Base-by-base conservation (phyloP, 1,140 invertebrate genomes). In the Sitophilus oryzae region DNA sequence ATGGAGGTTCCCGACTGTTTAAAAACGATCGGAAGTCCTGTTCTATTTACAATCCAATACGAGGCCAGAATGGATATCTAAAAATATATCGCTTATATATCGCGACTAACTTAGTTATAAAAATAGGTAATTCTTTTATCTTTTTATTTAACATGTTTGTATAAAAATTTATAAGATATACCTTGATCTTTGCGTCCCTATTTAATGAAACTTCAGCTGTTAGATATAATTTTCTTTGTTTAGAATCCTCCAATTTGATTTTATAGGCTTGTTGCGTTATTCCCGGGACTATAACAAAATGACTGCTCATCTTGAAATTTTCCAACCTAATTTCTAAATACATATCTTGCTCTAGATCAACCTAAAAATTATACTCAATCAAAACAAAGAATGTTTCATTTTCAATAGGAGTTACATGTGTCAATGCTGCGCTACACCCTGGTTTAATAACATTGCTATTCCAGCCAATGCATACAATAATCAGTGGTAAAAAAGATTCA, bases 31-130 rank as follows among this genome's bases (percentile, higher is more conserved):
- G 95, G 93, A 34, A 98, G 76, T 0, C 94, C 95, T 11, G 91
- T 93, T 71, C 90, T 90, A 71, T 99, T 98, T 20, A 98, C 82
- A 59, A 99, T 83, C 95, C 96, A 98, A 74, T 89, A 96, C 0
- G 88, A 86, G 16, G 91, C 88, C 54, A 82, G 87, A 11, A 97
- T 78, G 38, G 81, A 83, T 46, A 96, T 79, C 79, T 91, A 76
- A 41, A 80, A 71, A 23, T 15, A 52, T n/a, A n/a, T n/a, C n/a
- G n/a, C n/a, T n/a, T n/a, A n/a, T n/a, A n/a, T n/a, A n/a, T n/a
- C n/a, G n/a, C n/a, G n/a, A n/a, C n/a, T n/a, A n/a, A n/a, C n/a
- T n/a, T n/a, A n/a, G n/a, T n/a, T n/a, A n/a, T n/a, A n/a, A n/a
- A n/a, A n/a, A n/a, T n/a, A n/a, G n/a, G n/a, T n/a, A n/a, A n/a